Conservation (phyloP, 2,797 vertebrate species). For the Rhabdophis nuchalis region DNA sequence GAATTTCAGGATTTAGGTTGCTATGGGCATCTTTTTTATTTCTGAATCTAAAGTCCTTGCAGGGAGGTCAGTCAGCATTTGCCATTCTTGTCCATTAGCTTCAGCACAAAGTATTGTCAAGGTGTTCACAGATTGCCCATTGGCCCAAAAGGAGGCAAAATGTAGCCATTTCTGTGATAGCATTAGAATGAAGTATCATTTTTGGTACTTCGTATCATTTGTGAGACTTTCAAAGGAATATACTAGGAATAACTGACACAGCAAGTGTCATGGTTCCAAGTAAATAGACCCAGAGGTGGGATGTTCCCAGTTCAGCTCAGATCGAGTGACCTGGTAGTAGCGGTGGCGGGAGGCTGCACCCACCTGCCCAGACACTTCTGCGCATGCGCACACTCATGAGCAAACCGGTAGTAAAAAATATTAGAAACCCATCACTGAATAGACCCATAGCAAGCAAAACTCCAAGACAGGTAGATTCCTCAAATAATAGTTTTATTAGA, state of each 20-base stretch:
- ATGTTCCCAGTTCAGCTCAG: too few species aligned
- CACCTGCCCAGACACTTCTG: too few species aligned
- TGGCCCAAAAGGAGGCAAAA: neutral
- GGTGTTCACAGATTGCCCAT: neutral
- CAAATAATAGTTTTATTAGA: too few species aligned
- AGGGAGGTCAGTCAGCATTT: neutral
- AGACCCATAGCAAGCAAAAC: too few species aligned
- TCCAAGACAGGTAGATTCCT: too few species aligned
- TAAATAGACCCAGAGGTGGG: too few species aligned
- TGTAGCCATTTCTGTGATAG: neutral
- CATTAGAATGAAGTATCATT: neutral
- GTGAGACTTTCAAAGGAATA: neutral
- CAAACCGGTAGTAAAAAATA: too few species aligned
- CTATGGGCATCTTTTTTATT: neutral
- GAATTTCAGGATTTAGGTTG: neutral
- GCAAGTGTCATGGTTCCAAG: neutral
- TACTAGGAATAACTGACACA: neutral
- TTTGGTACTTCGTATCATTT: too few species aligned
- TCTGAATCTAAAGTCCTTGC: neutral
- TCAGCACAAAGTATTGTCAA: neutral
- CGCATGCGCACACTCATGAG: too few species aligned
- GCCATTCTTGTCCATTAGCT: neutral
- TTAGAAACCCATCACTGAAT: too few species aligned
- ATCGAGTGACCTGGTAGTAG: too few species aligned
- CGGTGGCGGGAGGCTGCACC: too few species aligned